phyloP scores from a whole-genome alignment of 2,888 invertebrate species.

The Tenodera sinensis region DNA sequence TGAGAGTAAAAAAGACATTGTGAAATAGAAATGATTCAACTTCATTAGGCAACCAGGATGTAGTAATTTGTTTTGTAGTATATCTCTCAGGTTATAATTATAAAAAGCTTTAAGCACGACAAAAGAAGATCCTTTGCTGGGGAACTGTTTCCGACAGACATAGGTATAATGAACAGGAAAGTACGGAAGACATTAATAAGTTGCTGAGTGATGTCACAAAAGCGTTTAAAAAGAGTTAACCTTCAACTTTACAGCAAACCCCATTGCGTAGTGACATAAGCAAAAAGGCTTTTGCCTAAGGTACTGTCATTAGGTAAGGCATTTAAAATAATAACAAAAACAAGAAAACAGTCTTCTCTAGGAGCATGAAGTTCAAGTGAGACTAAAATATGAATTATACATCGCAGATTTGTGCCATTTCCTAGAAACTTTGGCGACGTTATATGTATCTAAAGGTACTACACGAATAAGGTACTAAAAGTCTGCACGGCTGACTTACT shows the following conservation, averaged over 20 bases:
- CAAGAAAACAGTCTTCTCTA: background rate
- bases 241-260: background rate
- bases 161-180: background rate
- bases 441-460: no score
- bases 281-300: background rate
- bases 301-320: background rate
- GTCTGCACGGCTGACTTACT: no score
- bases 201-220: background rate
- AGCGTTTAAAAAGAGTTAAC: background rate
- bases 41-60: background rate
- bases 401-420: no score
- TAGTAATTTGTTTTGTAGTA: background rate
- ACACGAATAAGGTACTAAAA: no score
- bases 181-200: background rate
- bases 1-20: background rate
- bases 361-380: background rate
- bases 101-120: background rate
- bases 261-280: background rate
- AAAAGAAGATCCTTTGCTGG: background rate
- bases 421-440: no score
- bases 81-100: background rate
- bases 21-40: background rate
- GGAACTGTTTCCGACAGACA: background rate
- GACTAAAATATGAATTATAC: no score
- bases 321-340: background rate